Conservation (phyloP, 2,797 vertebrate genomes). For the Hoplostethus mediterraneus region DNA sequence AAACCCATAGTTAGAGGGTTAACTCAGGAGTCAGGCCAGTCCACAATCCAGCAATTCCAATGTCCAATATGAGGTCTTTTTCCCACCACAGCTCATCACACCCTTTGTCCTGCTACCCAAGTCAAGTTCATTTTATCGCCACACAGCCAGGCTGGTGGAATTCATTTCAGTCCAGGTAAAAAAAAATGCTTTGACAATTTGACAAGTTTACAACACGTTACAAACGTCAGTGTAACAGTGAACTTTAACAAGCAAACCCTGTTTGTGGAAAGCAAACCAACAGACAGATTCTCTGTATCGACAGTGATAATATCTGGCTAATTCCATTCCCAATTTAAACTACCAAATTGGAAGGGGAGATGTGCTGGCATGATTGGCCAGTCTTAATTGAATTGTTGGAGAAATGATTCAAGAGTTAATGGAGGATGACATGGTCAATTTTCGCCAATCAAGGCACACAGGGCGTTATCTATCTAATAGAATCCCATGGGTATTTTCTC, state of each 20-base stretch:
- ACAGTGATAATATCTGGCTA: conserved; percentile 15
- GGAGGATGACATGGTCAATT: conserved; percentile 16
- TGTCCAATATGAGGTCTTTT: no score
- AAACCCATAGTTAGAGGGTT: background rate
- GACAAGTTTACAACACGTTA: no score
- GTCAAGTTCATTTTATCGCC: no score
- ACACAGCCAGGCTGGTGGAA: no score
- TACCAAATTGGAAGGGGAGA: conserved; percentile 12
- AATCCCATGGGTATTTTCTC: conserved; percentile 28
- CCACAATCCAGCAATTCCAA: no score
- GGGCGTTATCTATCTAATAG: conserved; percentile 26
- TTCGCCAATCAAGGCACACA: conserved; percentile 8
- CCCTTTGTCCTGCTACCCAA: no score
- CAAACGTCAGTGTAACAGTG: no score
- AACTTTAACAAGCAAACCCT: background rate
- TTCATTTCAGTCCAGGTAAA: no score
- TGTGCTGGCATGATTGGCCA: background rate
- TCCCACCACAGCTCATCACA: no score
- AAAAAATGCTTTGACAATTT: no score
- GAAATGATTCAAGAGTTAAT: conserved; percentile 2
- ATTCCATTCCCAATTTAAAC: conserved; percentile 19
- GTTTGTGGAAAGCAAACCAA: background rate
- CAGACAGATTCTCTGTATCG: background rate
- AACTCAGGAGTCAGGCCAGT: no score
- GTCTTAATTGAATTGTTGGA: background rate